Base-by-base conservation (phyloP, 2,797 vertebrate species). In the Lates japonicus region DNA sequence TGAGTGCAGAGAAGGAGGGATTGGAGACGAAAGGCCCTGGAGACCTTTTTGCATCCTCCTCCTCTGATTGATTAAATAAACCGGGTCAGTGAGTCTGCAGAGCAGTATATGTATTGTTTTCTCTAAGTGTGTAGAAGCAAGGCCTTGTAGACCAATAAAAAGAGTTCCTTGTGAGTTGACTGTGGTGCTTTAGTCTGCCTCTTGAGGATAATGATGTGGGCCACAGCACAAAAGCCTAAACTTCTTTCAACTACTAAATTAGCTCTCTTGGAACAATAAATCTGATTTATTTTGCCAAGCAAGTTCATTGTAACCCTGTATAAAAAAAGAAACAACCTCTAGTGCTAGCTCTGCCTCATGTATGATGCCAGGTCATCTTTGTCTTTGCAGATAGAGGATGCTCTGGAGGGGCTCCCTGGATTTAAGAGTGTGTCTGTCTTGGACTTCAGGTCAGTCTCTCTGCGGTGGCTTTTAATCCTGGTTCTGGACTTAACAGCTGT, bases 391-490 rank as follows among this genome's bases (percentile, higher is more conserved):
- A 96, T 98, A 60, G 93, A 96, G 90, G 94, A 93, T 2, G 94
- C 96, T 80, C 96, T 98, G 92, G 84, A 95, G 89, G 94, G 87
- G 39, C 93, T 98, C 51, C 96, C 96, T 73, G 98, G 97, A 85
- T 99, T 97, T 82, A 97, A 96, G 89, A 95, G 82, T 70, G 95
- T 97, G 54, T 94, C 85, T 51, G 87, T 99, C 39, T 85, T 96
- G 81, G 93, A 96, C 86, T 97, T 98, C 93, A 98, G 97, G 98
- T 99, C 93, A 94, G 92, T 88, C 39, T 52, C 48, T 72, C 7
- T 48, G 13, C 19, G 52, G 7, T 58, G 7, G 44, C 54, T 51
- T 31, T 51, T n/a, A 3, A 14, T 3, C 6, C 4, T 29, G 25
- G 5, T 3, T 58, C 41, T 68, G 44, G 57, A 76, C n/a, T 22